phyloP scores from a whole-genome alignment of 2,113 vertebrate genomes.

The Chloroceryle aenea region DNA sequence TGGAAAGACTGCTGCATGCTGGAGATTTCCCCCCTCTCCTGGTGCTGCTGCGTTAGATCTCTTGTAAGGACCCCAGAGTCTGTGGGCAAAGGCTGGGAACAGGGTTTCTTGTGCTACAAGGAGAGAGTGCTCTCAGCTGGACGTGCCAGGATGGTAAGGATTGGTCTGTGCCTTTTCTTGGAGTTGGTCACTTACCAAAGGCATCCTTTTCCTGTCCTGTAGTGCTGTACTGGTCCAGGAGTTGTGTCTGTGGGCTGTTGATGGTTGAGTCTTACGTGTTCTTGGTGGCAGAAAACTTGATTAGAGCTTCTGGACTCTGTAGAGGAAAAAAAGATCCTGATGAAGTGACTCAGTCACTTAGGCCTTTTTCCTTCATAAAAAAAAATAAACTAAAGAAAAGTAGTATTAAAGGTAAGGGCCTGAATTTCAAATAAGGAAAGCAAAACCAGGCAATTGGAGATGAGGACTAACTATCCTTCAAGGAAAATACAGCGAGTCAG shows the following conservation, averaged over 20 bases:
- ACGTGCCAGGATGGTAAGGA: accelerated
- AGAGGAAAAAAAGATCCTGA: neutral
- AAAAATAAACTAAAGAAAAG: neutral
- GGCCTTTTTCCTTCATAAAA: neutral
- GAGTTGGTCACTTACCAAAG: neutral
- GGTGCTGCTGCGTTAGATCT: neutral
- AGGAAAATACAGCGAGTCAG: neutral
- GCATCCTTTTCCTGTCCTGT: no score
- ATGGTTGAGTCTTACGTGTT: neutral
- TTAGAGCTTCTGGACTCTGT: neutral
- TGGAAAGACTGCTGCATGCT: neutral
- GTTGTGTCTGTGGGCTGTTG: neutral
- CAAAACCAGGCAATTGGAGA: neutral
- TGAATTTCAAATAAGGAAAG: neutral
- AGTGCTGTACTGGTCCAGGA: neutral
- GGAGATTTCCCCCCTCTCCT: neutral
- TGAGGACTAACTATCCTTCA: neutral
- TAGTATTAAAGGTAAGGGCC: neutral
- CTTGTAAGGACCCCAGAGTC: accelerated
- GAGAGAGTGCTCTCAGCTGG: neutral
- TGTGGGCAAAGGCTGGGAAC: neutral
- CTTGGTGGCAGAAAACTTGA: neutral
- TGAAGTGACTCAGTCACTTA: neutral
- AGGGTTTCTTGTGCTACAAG: neutral
- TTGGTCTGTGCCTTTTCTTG: neutral